Base-by-base conservation (phyloP, 2,797 vertebrate species). In the Sorex maritimensis region DNA sequence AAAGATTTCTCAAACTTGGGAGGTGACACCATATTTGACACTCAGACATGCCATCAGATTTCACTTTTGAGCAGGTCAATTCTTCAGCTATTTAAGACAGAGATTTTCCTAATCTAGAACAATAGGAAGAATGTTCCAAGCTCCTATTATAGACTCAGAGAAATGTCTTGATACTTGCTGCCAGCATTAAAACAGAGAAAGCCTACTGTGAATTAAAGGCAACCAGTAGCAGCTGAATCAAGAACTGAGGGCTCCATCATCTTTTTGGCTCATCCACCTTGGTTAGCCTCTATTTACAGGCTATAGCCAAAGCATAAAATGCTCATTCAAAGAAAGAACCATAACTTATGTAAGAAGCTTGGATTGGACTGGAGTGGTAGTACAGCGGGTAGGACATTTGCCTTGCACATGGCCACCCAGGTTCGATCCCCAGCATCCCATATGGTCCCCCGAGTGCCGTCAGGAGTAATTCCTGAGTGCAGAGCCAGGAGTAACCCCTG, bases 1-100 rank as follows among this genome's bases (percentile, higher is more conserved):
- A 61, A 90, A 58, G 55, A 71, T 65, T 93, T 86, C 80, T 93
- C 44, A 91, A 88, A 82, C 5, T 10, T n/a, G 23, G 7, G 41
- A 38, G 10, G 30, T 81, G 24, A 6, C 14, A 58, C 30, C 26
- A 13, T 80, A 89, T 90, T 26, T 83, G 73, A 68, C 68, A 77
- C 38, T 83, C 82, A 90, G 46, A 77, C 17, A 13, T 61, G 9
- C 41, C 24, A 89, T 89, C 58, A 61, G 30, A 44, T 87, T 89
- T 77, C 2, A 55, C 41, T 75, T 67, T 3, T 14, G 38, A 38
- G 9, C 11, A 46, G 52, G 12, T 14, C 26, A 52, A 5, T 28
- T 86, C 58, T 84, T 46, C 38, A 67, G 19, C 75, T 71, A 72
- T 49, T 80, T 75, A 24, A 65, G 28, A 68, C 65, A 58, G 79